Percentiles rank a stretch among this genome's conserved stretches.
These are phyloP conservation scores for Agrotis segetum DNA, from an alignment of 2,888 invertebrate species.

Conservation along the genomic window DNA sequence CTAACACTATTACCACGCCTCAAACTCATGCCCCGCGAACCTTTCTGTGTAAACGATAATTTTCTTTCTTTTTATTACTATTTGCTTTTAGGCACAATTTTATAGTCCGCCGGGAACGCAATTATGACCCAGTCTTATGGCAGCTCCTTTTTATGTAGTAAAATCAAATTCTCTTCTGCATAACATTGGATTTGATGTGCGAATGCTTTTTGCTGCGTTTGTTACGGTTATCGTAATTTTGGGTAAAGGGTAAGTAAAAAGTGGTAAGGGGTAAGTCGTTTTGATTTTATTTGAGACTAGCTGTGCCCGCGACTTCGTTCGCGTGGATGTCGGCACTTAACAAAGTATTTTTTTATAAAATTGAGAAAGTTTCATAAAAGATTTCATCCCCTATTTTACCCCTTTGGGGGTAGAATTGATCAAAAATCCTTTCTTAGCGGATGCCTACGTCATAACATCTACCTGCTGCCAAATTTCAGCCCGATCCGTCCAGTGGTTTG, in stretches of 20 bases:
- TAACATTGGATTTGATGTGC: constrained; percentile 61
- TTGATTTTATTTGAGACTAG: too few species aligned
- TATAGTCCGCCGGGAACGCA: constrained; percentile 76
- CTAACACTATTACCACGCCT: constrained; percentile 58
- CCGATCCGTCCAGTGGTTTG: too few species aligned
- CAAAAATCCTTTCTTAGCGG: too few species aligned
- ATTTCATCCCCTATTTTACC: too few species aligned
- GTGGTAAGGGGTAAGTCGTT: not conserved
- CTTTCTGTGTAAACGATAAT: constrained; percentile 80
- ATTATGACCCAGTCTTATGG: constrained; percentile 70
- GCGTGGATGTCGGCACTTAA: too few species aligned
- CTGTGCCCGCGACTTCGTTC: too few species aligned
- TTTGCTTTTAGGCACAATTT: constrained; percentile 87
- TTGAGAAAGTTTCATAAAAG: too few species aligned
- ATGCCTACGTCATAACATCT: too few species aligned
- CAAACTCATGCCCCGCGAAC: constrained; percentile 67
- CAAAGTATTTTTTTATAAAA: too few species aligned
- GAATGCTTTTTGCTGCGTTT: constrained; percentile 56
- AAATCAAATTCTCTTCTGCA: constrained; percentile 64
- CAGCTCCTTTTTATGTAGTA: constrained; percentile 53
- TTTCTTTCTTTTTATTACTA: constrained; percentile 84
- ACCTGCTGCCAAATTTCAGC: too few species aligned
- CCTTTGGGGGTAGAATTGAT: too few species aligned
- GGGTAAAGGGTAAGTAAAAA: constrained; percentile 4
- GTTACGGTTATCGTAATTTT: constrained; percentile 14